Evolutionary conservation across 2,113 vertebrate species (phyloP).

Genomic region (Callopanchax toddi): DNA sequence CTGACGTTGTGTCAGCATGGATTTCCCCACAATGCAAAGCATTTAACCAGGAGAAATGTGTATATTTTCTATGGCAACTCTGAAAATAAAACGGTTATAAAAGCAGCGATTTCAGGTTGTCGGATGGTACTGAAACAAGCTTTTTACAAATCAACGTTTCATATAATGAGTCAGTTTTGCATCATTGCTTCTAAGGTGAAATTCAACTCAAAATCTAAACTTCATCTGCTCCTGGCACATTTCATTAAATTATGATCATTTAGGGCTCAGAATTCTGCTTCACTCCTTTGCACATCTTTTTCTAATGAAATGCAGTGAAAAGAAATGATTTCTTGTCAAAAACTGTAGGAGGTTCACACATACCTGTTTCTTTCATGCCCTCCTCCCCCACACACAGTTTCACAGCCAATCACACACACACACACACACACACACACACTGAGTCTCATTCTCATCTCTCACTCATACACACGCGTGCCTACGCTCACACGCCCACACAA

Average conservation of each 20-base stretch:
- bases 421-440: constrained; percentile 2
- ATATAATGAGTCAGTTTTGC: neutral
- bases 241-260: neutral
- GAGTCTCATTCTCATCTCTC: constrained; percentile 18
- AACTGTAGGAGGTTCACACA: constrained; percentile 60
- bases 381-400: constrained; percentile 19
- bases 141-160: neutral
- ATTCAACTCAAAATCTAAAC: neutral
- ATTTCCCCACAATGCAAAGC: constrained; percentile 4
- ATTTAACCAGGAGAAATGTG: constrained; percentile 8
- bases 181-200: neutral
- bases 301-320: constrained; percentile 4
- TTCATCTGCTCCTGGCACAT: neutral
- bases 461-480: constrained; percentile 20
- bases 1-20: neutral
- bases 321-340: constrained; percentile 28
- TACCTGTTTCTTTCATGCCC: constrained; percentile 49
- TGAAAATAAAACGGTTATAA: constrained; percentile 1
- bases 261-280: neutral
- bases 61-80: constrained; percentile 35
- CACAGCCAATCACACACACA: constrained; percentile 8
- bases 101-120: constrained; percentile 9
- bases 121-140: neutral
- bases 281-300: neutral
- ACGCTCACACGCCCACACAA: constrained; percentile 1